Conservation (phyloP, 1,140 invertebrate genomes). For the Subanguina moxae region DNA sequence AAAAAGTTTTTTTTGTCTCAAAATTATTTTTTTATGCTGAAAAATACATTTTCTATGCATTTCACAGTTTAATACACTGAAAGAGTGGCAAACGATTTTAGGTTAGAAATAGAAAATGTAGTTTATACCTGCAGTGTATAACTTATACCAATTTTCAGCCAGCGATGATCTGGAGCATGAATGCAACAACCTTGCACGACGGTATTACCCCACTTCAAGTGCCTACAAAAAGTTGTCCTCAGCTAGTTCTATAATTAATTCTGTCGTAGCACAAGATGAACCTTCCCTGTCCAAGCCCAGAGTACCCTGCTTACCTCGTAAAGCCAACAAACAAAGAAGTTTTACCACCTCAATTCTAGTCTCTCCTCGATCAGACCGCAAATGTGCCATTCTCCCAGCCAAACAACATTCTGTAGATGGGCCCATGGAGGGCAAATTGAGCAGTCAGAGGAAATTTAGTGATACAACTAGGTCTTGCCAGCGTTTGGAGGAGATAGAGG, state of each 20-base stretch:
- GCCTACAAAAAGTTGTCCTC: background rate
- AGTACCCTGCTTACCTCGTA: background rate
- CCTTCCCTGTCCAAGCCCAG: too few species aligned
- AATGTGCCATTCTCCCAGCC: constrained; percentile 21
- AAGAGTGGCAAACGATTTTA: too few species aligned
- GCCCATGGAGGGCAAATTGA: background rate
- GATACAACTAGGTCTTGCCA: background rate
- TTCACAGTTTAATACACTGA: too few species aligned
- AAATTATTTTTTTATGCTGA: too few species aligned
- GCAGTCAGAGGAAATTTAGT: background rate
- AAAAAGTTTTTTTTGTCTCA: too few species aligned
- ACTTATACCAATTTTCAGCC: background rate
- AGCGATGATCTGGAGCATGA: constrained; percentile 24
- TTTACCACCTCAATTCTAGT: constrained; percentile 56
- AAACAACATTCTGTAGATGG: constrained; percentile 41
- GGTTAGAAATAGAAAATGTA: too few species aligned
- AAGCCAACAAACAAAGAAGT: constrained; percentile 38
- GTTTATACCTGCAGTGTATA: too few species aligned
- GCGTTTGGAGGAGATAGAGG: background rate
- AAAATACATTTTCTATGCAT: too few species aligned
- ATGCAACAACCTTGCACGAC: constrained; percentile 4
- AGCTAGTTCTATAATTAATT: background rate
- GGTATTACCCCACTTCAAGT: background rate
- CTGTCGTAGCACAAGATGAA: too few species aligned
- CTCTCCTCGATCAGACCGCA: constrained; percentile 45